Evolutionary conservation across 1,140 invertebrate species (phyloP), one percentile per base, ranked within the genome.

Genomic region (Penaeus vannamei): DNA sequence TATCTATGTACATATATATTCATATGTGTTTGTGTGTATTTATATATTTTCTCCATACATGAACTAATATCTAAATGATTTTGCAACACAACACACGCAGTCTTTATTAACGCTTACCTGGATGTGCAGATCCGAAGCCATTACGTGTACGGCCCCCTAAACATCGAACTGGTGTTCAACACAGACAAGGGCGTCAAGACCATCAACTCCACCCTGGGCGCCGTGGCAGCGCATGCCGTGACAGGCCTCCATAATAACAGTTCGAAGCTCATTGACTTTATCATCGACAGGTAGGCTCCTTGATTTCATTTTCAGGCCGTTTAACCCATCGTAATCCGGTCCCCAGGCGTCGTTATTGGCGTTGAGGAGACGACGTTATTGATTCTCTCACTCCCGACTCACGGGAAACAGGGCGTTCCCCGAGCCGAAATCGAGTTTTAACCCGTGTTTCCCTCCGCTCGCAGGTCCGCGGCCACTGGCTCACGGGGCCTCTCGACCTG

Each of bases 401-500:
- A 53, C 53, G 53, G 53, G 53, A 10, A 53, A 12, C 12, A 53
- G 17, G 53, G 14, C 53, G 17, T 53, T 53, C 53, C 42, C 53
- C 5, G 53, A 17, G 53, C 53, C 53, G 53, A 53, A 53, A 17
- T 7, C 36, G 53, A 53, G 53, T 12, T 8, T 53, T 53, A 53
- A 60, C 59, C 1, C 29, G 26, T 59, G 14, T 22, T 29, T 60
- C 53, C 62, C 61, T 26, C 23, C 69, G 22, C 66, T 76, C 60
- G 61, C 87, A 91, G 91, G 81, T 91, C 20, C 86, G 89, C 3
- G 85, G 69, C 1, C 86, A 87, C 59, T 91, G 91, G 91, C 60
- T 91, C 0, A 86, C 82, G 46, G 91, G 91, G 22, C 91, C 91
- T 22, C 84, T 91, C 17, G 88, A 90, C 86, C 14, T 91, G 17